Conservation (phyloP, 1,140 invertebrate genomes). For the Drosophila kurseongensis region DNA sequence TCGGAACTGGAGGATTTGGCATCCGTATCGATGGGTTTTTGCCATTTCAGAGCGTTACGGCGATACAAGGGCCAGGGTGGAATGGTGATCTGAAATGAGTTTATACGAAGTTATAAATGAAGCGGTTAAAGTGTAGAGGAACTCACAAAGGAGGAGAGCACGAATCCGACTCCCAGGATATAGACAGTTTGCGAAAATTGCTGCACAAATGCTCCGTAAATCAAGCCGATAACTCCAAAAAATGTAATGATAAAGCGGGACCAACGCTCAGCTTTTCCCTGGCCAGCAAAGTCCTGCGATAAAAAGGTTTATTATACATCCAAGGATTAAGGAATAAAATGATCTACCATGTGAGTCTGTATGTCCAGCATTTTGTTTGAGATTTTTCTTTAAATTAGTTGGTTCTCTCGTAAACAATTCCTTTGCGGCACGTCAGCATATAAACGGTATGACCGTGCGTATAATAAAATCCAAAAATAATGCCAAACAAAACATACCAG, state of each 20-base stretch:
- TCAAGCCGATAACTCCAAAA: slow-evolving; percentile 94
- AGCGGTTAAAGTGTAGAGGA: not conserved
- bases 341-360: slow-evolving; percentile 87
- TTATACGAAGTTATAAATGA: not conserved
- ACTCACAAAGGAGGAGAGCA: slow-evolving; percentile 92
- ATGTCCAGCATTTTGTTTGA: slow-evolving; percentile 83
- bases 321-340: not conserved
- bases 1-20: slow-evolving; percentile 47
- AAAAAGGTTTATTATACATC: not conserved
- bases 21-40: slow-evolving; percentile 87
- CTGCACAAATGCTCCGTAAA: slow-evolving; percentile 97
- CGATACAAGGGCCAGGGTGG: slow-evolving; percentile 98
- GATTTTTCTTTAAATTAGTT: slow-evolving; percentile 20
- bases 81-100: slow-evolving; percentile 88
- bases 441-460: not conserved
- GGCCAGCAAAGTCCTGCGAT: slow-evolving; percentile 94
- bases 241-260: slow-evolving; percentile 95
- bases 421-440: slow-evolving; percentile 68
- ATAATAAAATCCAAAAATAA: not conserved
- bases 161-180: slow-evolving; percentile 95
- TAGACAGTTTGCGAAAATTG: slow-evolving; percentile 98
- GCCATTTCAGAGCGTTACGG: slow-evolving; percentile 95
- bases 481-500: not conserved
- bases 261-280: slow-evolving; percentile 93
- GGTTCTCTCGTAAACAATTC: slow-evolving; percentile 68